Evolutionary conservation across 2,888 invertebrate genomes (phyloP), one percentile per base, ranked within the genome.

Genomic region (Laspeyria flexula): DNA sequence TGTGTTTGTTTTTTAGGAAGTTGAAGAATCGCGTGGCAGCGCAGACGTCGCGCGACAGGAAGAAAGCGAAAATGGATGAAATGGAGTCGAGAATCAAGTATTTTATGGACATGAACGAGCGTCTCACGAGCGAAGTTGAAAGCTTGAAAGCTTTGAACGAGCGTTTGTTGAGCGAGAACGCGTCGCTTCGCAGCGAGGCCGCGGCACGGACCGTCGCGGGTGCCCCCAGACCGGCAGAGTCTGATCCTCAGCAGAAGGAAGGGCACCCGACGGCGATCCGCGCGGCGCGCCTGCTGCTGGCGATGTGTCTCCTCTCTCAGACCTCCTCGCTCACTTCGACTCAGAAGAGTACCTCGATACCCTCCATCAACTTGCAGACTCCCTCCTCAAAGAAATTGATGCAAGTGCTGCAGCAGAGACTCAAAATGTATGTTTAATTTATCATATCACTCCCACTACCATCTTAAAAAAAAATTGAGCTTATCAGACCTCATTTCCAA

Each of bases 21-120:
- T 84, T 99, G 72, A 99, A 99, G 85, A 99, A 99, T 84, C 94
- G 99, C 65, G 98, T 99, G 18, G 99, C 99, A 25, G 99, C 99
- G 1, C 99, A 99, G 88, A 98, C 97, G 39, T 99, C 99, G 0
- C 95, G 99, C 45, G 99, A 99, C 86, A 94, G 98, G 35, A 99
- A 99, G 83, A 99, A 99, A 85, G 97, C 97, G 0, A 96, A 96
- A 80, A 96, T 99, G 95, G 96, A 97, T 64, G 97, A 97, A 67
- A 95, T 99, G 93, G 98, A 99, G 82, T 82, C 87, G 9, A 94
- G 95, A 30, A 93, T 96, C 3, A 90, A 94, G 56, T 85, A 93
- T 35, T 86, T 96, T 25, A 94, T 93, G 61, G 94, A 94, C 3
- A 92, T 91, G 67, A 96, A 96, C 61, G 94, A 95, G 62, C 83